Conservation (phyloP, 2,113 vertebrate species). For the Callipepla californica region DNA sequence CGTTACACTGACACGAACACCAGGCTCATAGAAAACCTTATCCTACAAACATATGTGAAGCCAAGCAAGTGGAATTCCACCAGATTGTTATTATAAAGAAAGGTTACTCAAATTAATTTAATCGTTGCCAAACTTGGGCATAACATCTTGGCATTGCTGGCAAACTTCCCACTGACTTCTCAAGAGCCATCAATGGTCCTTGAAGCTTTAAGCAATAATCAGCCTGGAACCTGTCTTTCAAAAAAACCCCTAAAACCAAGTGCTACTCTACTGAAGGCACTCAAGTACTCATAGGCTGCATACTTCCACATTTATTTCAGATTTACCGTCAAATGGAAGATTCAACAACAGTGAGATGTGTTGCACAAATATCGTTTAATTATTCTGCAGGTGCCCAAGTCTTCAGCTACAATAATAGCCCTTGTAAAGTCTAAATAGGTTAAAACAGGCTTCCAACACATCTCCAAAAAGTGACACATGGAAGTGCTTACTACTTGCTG, state of each 20-base stretch:
- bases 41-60: not conserved
- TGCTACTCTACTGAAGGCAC: not conserved
- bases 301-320: not conserved
- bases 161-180: not conserved
- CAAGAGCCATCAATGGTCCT: not conserved
- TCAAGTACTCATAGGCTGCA: not conserved
- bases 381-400: not conserved
- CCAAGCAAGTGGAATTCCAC: not conserved
- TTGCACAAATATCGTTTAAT: not conserved
- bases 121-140: not conserved
- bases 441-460: not conserved
- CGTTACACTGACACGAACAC: not conserved
- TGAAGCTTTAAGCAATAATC: not conserved
- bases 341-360: not conserved
- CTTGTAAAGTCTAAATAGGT: not conserved
- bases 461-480: not conserved
- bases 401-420: not conserved
- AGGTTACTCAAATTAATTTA: conserved; percentile 12
- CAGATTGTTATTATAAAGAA: not conserved
- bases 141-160: not conserved
- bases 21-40: not conserved
- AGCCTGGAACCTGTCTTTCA: not conserved
- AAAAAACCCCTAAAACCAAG: not conserved
- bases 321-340: not conserved
- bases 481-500: conserved; percentile 54